Evolutionary conservation across 1,140 invertebrate species (phyloP), one percentile per base, ranked within the genome.

Genomic region (Drosophila simulans): DNA sequence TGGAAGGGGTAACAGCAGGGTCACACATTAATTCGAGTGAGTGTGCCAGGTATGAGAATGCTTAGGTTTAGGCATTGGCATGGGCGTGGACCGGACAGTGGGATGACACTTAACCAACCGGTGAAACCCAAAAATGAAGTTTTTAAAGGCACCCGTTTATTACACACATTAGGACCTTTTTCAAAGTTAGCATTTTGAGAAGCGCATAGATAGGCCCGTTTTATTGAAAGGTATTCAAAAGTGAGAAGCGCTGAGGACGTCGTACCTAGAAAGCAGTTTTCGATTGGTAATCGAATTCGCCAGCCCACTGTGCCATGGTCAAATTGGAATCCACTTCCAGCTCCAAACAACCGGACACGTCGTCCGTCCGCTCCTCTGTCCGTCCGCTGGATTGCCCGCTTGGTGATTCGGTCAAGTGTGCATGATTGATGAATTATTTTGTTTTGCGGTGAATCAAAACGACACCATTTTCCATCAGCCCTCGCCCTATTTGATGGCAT

Each of bases 361-460:
- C 3, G 42, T 10, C 42, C 20, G 42, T 42, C 39, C 13, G 39
- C 39, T 42, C 39, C n/a, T 42, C n/a, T 8, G n/a, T 62, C 40
- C 60, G 20, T 56, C 40, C 45, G 15, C 15, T 37, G 46, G 42
- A 37, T 27, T 17, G 52, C 15, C 17, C 68, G 60, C 34, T 49
- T 46, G 35, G 4, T 46, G 48, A 59, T 27, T 68, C 85, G 85
- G 73, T 89, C 84, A 89, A 89, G 85, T 89, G 84, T 90, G 73
- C 85, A 89, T 90, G 84, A 89, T 89, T 89, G 84, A 89, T 89
- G 84, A 90, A 89, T 74, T 89, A 89, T 90, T 89, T 89, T 84
- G 85, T 80, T 89, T 80, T 90, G 84, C 84, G 84, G 84, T 80
- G 77, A 80, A 89, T 89, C 84, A 89, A 89, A 89, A 89, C 84